Evolutionary conservation across 2,888 invertebrate genomes (phyloP), one percentile per base, ranked within the genome.

Genomic region (Thalpophila matura): DNA sequence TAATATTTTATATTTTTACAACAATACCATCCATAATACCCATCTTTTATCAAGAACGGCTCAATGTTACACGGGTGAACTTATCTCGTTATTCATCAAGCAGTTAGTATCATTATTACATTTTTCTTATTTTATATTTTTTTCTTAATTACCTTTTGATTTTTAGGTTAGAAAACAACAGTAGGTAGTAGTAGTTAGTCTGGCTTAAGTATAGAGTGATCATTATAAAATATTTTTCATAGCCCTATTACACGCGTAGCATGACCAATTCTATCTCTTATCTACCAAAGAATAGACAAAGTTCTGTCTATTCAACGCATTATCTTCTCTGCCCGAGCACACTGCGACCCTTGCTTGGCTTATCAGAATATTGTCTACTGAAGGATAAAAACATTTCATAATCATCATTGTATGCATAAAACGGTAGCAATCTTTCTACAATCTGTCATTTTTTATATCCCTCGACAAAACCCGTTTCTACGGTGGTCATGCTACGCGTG

Each of bases 81-180:
- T 16, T 14, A 35, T 14, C 4, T 43, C 2, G 12, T n/a, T n/a
- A 35, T n/a, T 31, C 61, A 51, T 47, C 61, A 9, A 40, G 9
- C 37, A 40, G 70, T 63, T 63, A 58, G 69, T 70, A 70, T 37
- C 6, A 20, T 4, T 7, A 1, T 29, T 22, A 20, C 20, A 9
- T 24, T 2, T 37, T 45, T 35, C 3, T 16, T 18, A 22, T 9
- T 24, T 0, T 26, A 9, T 43, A 27, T 31, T 29, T 20, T 6
- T 1, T 42, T 20, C 2, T 3, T 22, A 14, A 1, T 3, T 9
- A 14, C 1, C 7, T 43, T 2, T 45, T 18, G 4, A 10, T 22
- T 31, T 18, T 43, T 24, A n/a, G n/a, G n/a, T n/a, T n/a, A n/a
- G 4, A 20, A 37, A 14, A 22, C 12, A 26, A 31, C 60, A 37